These are phyloP conservation scores for Atta cephalotes DNA, from an alignment of 1,140 invertebrate genomes.

Conservation along the genomic window DNA sequence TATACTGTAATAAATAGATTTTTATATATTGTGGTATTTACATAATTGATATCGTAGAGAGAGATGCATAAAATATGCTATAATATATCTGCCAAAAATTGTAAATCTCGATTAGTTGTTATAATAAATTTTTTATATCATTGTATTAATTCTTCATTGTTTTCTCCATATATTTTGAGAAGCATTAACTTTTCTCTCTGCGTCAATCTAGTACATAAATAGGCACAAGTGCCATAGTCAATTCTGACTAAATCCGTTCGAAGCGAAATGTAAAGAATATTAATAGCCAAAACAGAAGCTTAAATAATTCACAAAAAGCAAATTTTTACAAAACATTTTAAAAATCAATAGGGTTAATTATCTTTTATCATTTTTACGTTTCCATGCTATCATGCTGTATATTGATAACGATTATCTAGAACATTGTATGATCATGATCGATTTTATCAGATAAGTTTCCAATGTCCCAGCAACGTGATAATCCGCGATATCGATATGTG, in stretches of 20 bases:
- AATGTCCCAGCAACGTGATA: neutral
- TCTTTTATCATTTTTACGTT: neutral
- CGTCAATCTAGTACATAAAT: neutral
- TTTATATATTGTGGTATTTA: slow-evolving; percentile 59
- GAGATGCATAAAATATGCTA: slow-evolving; percentile 23
- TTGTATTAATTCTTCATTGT: neutral
- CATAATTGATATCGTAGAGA: slow-evolving; percentile 44
- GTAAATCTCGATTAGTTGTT: slow-evolving; percentile 63
- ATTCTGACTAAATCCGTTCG: neutral
- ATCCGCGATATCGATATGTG: neutral
- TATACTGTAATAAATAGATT: slow-evolving; percentile 33
- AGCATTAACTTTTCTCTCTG: neutral
- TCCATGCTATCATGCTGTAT: neutral
- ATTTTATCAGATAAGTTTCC: slow-evolving; percentile 65
- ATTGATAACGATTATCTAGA: neutral
- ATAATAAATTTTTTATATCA: slow-evolving; percentile 60
- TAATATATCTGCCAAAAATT: slow-evolving; percentile 54
- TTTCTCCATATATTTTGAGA: neutral
- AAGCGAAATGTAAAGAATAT: neutral
- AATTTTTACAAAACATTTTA: neutral
- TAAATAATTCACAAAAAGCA: neutral
- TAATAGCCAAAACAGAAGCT: neutral
- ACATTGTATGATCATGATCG: slow-evolving; percentile 7
- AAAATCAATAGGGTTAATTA: neutral
- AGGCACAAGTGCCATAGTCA: neutral